A percentile compares a stretch with the other conserved stretches of the same genome.
phyloP scores from a whole-genome alignment of 1,140 invertebrate genomes.

The Proctacanthus coquilletti region DNA sequence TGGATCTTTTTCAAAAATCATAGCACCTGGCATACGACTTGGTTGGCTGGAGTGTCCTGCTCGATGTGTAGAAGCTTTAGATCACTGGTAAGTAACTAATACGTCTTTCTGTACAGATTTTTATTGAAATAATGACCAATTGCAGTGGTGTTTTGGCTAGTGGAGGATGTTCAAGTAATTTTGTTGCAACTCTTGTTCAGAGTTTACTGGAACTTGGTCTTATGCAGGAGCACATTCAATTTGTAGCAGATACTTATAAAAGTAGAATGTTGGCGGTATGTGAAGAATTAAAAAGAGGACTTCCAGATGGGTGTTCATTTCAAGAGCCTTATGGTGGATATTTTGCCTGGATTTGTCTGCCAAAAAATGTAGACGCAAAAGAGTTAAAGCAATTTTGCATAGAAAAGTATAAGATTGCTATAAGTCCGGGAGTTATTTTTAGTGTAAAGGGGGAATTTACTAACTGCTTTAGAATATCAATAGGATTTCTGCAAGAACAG shows the following conservation, averaged over 20 bases:
- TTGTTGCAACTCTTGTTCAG: slow-evolving; percentile 37
- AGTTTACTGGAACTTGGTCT: slow-evolving; percentile 37
- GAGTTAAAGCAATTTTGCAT: slow-evolving; percentile 15
- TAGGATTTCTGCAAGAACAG: slow-evolving; percentile 31
- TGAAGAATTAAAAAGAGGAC: slow-evolving; percentile 23
- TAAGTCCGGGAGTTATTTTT: slow-evolving; percentile 35
- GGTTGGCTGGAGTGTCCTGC: slow-evolving; percentile 48
- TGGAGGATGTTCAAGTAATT: slow-evolving; percentile 45
- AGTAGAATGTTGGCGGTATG: slow-evolving; percentile 33
- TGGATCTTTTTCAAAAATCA: slow-evolving; percentile 49
- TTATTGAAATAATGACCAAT: slow-evolving; percentile 9
- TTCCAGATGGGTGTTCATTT: slow-evolving; percentile 33
- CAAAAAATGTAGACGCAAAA: slow-evolving; percentile 17
- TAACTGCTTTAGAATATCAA: slow-evolving; percentile 32
- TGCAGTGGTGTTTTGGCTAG: slow-evolving; percentile 36
- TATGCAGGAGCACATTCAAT: slow-evolving; percentile 33
- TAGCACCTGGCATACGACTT: slow-evolving; percentile 44
- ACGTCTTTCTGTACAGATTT: neutral
- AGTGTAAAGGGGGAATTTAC: slow-evolving; percentile 22
- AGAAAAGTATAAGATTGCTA: slow-evolving; percentile 25
- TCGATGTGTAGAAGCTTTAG: slow-evolving; percentile 30
- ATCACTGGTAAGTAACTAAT: slow-evolving; percentile 25
- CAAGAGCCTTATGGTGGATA: slow-evolving; percentile 36
- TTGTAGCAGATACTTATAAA: slow-evolving; percentile 30
- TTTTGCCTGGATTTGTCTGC: slow-evolving; percentile 40